A percentile compares a stretch with the other conserved stretches of the same genome.
Evolutionary conservation across 1,140 invertebrate species (phyloP).

Genomic region (Tenebrio molitor): DNA sequence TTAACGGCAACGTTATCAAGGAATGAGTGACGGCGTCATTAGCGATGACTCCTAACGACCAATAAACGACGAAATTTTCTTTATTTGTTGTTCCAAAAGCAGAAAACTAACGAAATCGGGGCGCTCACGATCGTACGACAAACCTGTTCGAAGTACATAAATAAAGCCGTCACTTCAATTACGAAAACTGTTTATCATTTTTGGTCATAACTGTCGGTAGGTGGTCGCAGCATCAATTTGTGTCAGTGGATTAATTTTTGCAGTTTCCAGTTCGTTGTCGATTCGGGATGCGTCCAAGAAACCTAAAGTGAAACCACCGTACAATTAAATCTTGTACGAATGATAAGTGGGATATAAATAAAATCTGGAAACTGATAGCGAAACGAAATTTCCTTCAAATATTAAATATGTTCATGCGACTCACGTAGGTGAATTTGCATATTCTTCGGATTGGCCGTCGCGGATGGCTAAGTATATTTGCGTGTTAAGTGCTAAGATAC

Average conservation of each 20-base stretch:
- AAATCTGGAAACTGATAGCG: too few relatives aligned
- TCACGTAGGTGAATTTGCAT: not conserved
- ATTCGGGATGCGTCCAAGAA: too few relatives aligned
- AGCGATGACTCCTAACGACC: not conserved
- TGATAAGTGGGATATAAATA: too few relatives aligned
- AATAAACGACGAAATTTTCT: not conserved
- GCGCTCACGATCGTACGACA: too few relatives aligned
- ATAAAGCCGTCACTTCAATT: not conserved
- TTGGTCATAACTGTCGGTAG: not conserved
- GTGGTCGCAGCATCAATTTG: not conserved
- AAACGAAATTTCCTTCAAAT: not conserved
- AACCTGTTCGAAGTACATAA: not conserved
- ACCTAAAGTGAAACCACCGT: too few relatives aligned
- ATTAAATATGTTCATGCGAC: not conserved
- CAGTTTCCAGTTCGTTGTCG: too few relatives aligned
- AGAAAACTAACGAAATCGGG: too few relatives aligned
- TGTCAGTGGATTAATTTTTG: too few relatives aligned
- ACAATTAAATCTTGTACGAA: too few relatives aligned
- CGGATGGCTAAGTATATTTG: not conserved
- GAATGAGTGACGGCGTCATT: not conserved
- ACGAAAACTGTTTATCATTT: not conserved
- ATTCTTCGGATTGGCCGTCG: not conserved
- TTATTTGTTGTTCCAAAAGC: not conserved
- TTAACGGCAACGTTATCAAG: not conserved
- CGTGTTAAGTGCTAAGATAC: slow-evolving; percentile 5